These are phyloP conservation scores for Cuculus canorus DNA, from an alignment of 2,797 vertebrate genomes.

Conservation along the genomic window DNA sequence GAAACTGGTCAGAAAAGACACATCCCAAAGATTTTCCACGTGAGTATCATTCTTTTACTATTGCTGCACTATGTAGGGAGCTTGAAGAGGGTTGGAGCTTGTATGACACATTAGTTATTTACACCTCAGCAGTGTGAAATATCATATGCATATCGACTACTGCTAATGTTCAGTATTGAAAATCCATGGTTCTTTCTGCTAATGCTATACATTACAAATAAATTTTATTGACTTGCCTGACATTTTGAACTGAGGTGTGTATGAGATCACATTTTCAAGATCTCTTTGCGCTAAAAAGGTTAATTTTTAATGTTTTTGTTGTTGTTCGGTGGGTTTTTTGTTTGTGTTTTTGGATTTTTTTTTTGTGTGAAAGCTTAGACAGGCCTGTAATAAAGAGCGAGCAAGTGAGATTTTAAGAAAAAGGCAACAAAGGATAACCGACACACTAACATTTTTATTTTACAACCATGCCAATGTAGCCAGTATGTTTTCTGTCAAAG, in stretches of 20 bases:
- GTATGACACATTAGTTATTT: neutral
- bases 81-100: neutral
- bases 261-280: neutral
- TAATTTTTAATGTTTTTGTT: neutral
- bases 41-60: constrained; percentile 76
- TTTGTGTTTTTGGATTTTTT: too few species aligned
- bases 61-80: neutral
- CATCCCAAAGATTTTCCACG: constrained; percentile 97
- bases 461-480: neutral
- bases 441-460: neutral
- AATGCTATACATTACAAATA: neutral
- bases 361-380: neutral
- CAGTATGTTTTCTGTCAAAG: neutral
- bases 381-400: neutral
- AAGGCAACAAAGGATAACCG: neutral
- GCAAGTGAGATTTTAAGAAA: neutral
- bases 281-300: neutral
- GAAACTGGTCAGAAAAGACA: constrained; percentile 96
- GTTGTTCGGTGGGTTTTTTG: too few species aligned
- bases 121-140: neutral
- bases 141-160: too few species aligned
- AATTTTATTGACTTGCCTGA: neutral
- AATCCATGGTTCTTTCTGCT: neutral
- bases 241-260: neutral
- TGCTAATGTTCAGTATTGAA: neutral